Percentiles rank a stretch among this genome's conserved stretches.
Conservation (phyloP, 2,113 vertebrate species). For the Mesitornis unicolor region DNA sequence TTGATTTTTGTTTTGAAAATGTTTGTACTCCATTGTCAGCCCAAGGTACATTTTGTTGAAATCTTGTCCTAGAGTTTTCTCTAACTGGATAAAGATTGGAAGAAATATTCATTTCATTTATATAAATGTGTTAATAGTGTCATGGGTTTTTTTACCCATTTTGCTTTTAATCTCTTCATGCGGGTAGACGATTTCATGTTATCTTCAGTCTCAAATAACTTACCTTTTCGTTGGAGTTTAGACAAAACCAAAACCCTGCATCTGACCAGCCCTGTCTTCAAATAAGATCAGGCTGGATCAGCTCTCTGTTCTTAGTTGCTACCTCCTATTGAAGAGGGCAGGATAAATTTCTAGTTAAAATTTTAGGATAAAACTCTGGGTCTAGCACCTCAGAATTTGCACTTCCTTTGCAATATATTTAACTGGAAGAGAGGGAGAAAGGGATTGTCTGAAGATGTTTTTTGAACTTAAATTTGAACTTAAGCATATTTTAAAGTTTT, state of each 20-base stretch:
- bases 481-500: not conserved
- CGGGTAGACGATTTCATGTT: not conserved
- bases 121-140: not conserved
- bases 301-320: not conserved
- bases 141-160: not conserved
- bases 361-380: not conserved
- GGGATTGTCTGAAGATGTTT: not conserved
- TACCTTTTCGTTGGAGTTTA: not conserved
- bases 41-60: not conserved
- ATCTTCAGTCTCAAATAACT: not conserved
- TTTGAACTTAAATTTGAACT: not conserved
- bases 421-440: not conserved
- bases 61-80: not conserved
- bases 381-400: not conserved
- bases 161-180: not conserved
- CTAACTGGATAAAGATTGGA: not conserved
- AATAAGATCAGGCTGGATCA: not conserved
- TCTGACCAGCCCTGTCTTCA: not conserved
- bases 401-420: not conserved
- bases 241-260: not conserved
- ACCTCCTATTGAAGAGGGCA: not conserved
- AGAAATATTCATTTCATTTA: not conserved
- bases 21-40: not conserved
- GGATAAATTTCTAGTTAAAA: not conserved
- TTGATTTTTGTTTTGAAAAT: slow-evolving; percentile 21